Evolutionary conservation across 2,797 vertebrate species (phyloP), one percentile per base, ranked within the genome.

Genomic region (Siniperca undulata): DNA sequence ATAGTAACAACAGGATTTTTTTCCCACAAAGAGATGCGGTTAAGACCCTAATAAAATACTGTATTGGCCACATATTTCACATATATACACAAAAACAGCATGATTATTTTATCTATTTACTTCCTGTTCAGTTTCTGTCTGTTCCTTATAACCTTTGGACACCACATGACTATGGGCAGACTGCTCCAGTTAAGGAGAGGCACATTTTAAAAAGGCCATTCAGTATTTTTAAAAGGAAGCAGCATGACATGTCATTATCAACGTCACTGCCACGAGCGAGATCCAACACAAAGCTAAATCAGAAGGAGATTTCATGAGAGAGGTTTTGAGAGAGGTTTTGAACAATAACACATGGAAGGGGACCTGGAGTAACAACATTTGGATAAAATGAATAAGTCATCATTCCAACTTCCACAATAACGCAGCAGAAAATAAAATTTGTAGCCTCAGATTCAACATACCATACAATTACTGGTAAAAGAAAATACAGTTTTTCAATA

Each of bases 141-240:
- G 77, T 83, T 88, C 74, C 70, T 77, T 78, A 36, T 78, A 78
- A 82, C 87, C 73, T 74, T 80, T 68, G 80, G 83, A 87, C 84
- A 87, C 69, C 73, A 82, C 81, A 81, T 78, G 77, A 92, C 89
- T 66, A 87, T 44, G 78, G 74, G 79, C 87, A 91, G 85, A 91
- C 89, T 88, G 87, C 90, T 94, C 88, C 92, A 85, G 87, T 92
- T 88, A 90, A 92, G 92, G 91, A 96, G 95, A 96, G 95, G 95
- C 95, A 96, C 94, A 84, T 94, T 87, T 94, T 79, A 84, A 94
- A 95, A 96, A 96, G 95, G 95, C 94, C 94, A 95, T 95, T 94
- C 80, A 93, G 86, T 93, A 91, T 90, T 91, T 94, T 88, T 74
- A 81, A 91, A 93, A 92, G 87, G 89, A 93, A 88, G 89, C 86